Conservation (phyloP, 2,797 vertebrate genomes). For the Myotis findleyi region DNA sequence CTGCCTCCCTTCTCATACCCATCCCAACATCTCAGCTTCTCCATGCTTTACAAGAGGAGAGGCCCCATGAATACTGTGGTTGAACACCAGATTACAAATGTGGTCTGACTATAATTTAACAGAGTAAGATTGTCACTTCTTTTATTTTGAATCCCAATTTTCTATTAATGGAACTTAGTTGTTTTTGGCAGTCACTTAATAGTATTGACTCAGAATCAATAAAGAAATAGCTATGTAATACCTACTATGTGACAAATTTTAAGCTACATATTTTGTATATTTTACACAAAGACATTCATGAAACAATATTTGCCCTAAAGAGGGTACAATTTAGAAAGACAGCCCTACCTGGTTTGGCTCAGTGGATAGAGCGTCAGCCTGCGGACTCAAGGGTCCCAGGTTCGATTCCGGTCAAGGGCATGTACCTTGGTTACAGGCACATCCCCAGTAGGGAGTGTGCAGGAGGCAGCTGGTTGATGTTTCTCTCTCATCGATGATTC, state of each 20-base stretch:
- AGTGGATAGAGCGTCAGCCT: too few relatives aligned
- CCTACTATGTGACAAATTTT: neutral
- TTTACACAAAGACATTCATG: slow-evolving; percentile 34
- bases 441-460: too few relatives aligned
- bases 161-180: slow-evolving; percentile 38
- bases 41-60: neutral
- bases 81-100: slow-evolving; percentile 11
- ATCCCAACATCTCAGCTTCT: neutral
- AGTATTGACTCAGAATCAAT: slow-evolving; percentile 37
- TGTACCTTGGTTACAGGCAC: too few relatives aligned
- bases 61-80: neutral
- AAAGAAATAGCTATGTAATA: slow-evolving; percentile 39
- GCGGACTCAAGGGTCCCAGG: too few relatives aligned
- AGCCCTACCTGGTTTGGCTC: too few relatives aligned
- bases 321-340: too few relatives aligned
- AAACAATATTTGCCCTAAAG: neutral
- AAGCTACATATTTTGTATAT: neutral
- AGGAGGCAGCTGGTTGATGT: too few relatives aligned
- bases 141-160: slow-evolving; percentile 23
- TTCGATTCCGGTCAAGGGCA: too few relatives aligned
- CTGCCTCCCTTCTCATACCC: neutral
- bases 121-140: neutral
- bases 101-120: slow-evolving; percentile 10
- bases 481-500: too few relatives aligned
- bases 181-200: slow-evolving; percentile 9